Conservation (phyloP, 2,888 invertebrate species). For the Plebejus melissa region DNA sequence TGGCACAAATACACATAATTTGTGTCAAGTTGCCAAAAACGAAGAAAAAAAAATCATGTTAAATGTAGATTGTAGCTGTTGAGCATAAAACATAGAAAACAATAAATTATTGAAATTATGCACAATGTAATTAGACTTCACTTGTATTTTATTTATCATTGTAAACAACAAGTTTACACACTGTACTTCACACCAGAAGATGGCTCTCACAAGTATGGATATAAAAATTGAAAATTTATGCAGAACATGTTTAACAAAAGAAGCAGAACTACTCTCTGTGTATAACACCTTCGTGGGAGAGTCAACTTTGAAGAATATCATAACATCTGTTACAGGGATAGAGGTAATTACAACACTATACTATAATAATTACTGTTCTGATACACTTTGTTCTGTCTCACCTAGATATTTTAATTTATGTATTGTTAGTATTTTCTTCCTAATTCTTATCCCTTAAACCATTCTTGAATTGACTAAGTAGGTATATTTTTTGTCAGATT, state of each 20-base stretch:
- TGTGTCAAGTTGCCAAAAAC: no score
- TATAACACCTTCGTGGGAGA: conserved; percentile 52
- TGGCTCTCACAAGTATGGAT: conserved; percentile 39
- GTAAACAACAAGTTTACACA: neutral
- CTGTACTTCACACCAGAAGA: conserved; percentile 12
- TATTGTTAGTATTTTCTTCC: neutral
- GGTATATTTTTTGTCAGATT: neutral
- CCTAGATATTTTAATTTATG: neutral
- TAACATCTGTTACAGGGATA: conserved; percentile 56
- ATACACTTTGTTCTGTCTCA: neutral
- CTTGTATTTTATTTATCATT: neutral
- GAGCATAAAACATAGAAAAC: neutral
- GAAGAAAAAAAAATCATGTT: no score
- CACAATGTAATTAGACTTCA: neutral
- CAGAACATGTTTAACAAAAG: conserved; percentile 65
- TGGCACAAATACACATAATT: no score
- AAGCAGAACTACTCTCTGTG: conserved; percentile 54
- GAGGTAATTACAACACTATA: conserved; percentile 46
- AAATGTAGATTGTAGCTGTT: no score
- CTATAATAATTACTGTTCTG: neutral
- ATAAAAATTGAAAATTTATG: conserved; percentile 60
- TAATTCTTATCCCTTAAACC: neutral
- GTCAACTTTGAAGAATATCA: conserved; percentile 48
- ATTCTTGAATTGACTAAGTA: neutral
- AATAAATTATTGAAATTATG: neutral